phyloP scores from a whole-genome alignment of 2,113 vertebrate species.

The Laticauda colubrina region DNA sequence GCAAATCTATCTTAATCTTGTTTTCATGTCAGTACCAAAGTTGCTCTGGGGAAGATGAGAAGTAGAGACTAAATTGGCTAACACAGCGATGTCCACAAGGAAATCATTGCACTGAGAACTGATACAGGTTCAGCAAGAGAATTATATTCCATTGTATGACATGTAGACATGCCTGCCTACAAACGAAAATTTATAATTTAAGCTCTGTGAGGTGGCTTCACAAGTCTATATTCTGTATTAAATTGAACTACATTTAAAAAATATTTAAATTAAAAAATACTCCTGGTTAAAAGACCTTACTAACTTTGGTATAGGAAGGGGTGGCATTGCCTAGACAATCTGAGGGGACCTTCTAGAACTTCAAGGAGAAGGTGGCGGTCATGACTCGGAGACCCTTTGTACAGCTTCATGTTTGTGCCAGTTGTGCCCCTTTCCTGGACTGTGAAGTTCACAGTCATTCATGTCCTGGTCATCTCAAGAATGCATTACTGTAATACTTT shows the following conservation, averaged over 20 bases:
- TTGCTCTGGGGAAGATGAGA: constrained; percentile 26
- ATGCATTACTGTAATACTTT: not conserved
- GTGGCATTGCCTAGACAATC: not conserved
- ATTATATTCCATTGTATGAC: not conserved
- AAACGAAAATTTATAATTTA: not conserved
- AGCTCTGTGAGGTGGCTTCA: not conserved
- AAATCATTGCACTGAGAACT: not conserved
- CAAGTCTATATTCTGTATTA: not conserved
- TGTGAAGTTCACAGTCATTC: not conserved
- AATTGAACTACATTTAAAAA: not conserved
- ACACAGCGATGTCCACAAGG: not conserved
- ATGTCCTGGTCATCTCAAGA: not conserved
- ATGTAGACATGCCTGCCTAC: not conserved
- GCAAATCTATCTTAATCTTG: constrained; percentile 52
- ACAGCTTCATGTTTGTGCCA: not conserved
- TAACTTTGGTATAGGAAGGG: not conserved
- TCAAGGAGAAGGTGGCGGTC: not conserved
- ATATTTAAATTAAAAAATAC: too few species aligned
- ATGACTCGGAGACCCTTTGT: not conserved
- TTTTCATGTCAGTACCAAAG: not conserved
- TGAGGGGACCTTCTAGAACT: not conserved
- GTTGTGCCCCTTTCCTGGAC: not conserved
- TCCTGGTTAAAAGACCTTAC: not conserved
- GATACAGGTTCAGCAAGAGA: not conserved
- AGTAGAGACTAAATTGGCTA: constrained; percentile 29